Evolutionary conservation across 2,888 invertebrate genomes (phyloP).

Genomic region (Archips xylosteana): DNA sequence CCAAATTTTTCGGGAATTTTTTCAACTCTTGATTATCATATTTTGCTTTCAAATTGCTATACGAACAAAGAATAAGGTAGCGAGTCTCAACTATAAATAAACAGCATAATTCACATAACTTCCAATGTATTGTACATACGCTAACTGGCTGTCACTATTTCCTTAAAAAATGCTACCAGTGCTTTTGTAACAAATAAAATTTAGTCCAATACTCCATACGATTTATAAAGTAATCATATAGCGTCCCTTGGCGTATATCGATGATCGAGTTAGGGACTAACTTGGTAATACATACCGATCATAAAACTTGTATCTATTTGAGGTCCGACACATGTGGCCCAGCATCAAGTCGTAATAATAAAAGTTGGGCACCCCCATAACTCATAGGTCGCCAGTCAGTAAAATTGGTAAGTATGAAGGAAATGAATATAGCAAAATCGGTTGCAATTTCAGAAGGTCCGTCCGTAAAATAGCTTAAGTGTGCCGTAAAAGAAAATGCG

Average conservation of each 20-base stretch:
- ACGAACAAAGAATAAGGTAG: too few relatives aligned
- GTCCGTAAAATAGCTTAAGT: slow-evolving; percentile 30
- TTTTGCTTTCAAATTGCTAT: too few relatives aligned
- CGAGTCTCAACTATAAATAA: too few relatives aligned
- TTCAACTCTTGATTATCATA: too few relatives aligned
- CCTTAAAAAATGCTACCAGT: too few relatives aligned
- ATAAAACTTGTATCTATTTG: slow-evolving; percentile 52
- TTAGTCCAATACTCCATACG: background rate
- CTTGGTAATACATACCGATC: slow-evolving; percentile 48
- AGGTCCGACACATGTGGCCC: slow-evolving; percentile 51
- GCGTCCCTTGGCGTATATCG: slow-evolving; percentile 33
- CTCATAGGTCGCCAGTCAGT: slow-evolving; percentile 49
- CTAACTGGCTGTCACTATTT: too few relatives aligned
- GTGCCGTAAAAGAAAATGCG: slow-evolving; percentile 17
- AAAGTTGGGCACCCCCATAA: slow-evolving; percentile 58
- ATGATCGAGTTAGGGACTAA: slow-evolving; percentile 42
- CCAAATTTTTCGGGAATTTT: too few relatives aligned
- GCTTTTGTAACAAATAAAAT: too few relatives aligned
- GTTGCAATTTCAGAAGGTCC: slow-evolving; percentile 35
- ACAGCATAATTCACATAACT: too few relatives aligned
- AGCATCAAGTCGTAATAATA: slow-evolving; percentile 55
- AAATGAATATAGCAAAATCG: slow-evolving; percentile 39
- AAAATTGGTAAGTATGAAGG: slow-evolving; percentile 41
- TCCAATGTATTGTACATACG: too few relatives aligned
- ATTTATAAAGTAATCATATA: slow-evolving; percentile 26